Evolutionary conservation across 1,140 invertebrate genomes (phyloP), one percentile per base, ranked within the genome.

Genomic region (Danaus plexippus): DNA sequence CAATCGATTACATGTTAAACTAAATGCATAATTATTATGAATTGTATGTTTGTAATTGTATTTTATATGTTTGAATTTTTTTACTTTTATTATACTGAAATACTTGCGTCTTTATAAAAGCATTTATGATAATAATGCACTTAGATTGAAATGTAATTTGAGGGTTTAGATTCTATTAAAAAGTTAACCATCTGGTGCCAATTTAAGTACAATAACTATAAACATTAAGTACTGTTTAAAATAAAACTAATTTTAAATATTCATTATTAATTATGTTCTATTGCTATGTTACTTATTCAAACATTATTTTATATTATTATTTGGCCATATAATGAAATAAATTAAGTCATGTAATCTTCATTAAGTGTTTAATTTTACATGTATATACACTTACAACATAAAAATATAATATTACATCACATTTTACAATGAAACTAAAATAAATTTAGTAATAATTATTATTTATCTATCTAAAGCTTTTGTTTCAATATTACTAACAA

Each of bases 131-230:
- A 32, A 32, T 32, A 32, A 32, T 32, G 22, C 22, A 32, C 22
- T 32, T 32, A 32, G 45, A 51, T 54, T 57, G 15, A 51, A 45
- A 42, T 60, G 43, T 55, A 47, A 43, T 18, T 52, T 60, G 43
- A 55, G 13, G 9, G 22, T 55, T 63, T 66, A 64, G 51, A 57
- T 46, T 43, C 54, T 50, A 51, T 52, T 48, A 48, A 45, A 54
- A 57, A 71, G 63, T 74, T 77, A 69, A 78, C 77, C 74, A 78
- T 58, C 44, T 74, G 75, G 78, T 81, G 78, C 78, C 78, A 81
- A 81, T 76, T 64, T 69, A 64, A 72, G 62, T 69, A 72, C 67
- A 69, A 69, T 69, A 67, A 62, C 49, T 58, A 50, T 45, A 48
- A 43, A 53, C 57, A 42, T 46, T 47, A 13, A 41, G 54, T 59